Evolutionary conservation across 1,140 invertebrate genomes (phyloP), one percentile per base, ranked within the genome.

Genomic region (Anthonomus grandis): DNA sequence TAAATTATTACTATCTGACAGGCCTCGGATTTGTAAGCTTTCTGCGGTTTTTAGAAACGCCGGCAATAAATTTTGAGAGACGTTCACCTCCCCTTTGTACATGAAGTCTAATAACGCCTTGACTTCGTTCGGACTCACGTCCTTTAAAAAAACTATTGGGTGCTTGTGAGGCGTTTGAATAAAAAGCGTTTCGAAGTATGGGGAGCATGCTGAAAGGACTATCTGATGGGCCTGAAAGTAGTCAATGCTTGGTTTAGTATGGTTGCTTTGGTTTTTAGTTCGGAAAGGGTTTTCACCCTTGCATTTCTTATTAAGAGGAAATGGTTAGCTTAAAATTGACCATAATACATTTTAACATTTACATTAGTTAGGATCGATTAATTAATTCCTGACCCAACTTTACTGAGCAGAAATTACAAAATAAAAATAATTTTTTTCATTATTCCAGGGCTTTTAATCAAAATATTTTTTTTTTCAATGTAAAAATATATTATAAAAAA

Each of bases 181-280:
- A 76, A 96, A 93, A 76, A 96, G 86, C 74, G 83, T 89, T 81
- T 95, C 91, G 77, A 96, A 95, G 79, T 95, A 95, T 49, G 91
- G 90, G 78, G 91, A 94, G 79, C 92, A 95, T 61, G 93, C 92
- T 38, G 92, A 94, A 46, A 95, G 79, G 75, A 95, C 92, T 52
- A 91, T 91, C 78, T 94, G 91, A 78, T 95, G 93, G 64, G 92
- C 92, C 80, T 92, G 34, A 59, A 59, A 53, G 24, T 46, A 12
- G 12, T 12, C 12, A 17, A n/a, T 41, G 39, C 39, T 31, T 9
- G 8, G 27, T n/a, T 31, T 0, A 31, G 27, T 31, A 31, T 6
- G 27, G 2, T n/a, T 39, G 12, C 2, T 39, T 39, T n/a, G 10
- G 2, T 39, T 17, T 13, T 39, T 39, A 10, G 19, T n/a, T n/a